Base-by-base conservation (phyloP, 2,888 invertebrate genomes). In the Eilema depressum region DNA sequence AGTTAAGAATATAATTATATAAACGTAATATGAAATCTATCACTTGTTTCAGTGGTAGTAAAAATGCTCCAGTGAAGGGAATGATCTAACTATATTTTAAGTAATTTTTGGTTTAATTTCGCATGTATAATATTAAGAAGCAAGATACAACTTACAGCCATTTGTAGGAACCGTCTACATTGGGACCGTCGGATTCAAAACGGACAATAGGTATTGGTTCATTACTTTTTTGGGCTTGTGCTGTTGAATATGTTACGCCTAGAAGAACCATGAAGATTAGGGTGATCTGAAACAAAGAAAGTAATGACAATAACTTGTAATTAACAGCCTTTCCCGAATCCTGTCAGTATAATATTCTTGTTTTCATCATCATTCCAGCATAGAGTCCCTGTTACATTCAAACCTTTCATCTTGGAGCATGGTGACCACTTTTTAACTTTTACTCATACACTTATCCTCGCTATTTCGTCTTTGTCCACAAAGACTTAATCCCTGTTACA, bases 141-240 rank as follows among this genome's bases (percentile, higher is more conserved):
- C 26, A 56, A 47, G 7, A 47, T 47, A 20, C 20, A 60, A 60
- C 37, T 90, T 88, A 95, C 95, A 94, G 87, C 96, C 96, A 97
- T 88, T 96, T 96, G 85, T 96, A 97, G 1, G 96, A 93, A 62
- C 96, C 97, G 79, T 97, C 96, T 20, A 94, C 93, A 82, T 96
- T 96, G 0, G 96, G 96, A 25, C 96, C 96, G 64, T 96, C 96
- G 53, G 95, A 96, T 83, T 96, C 96, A 76, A 93, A 96, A 68
- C 95, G 95, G 26, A 96, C 85, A 69, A 97, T 97, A 12, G 96
- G 96, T 65, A 96, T 96, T 11, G 95, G 96, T 12, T 96, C 93
- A 57, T 88, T 90, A 0, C 88, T 75, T 61, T 87, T 85, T 73
- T 88, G 89, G 56, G 88, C 89, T 11, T 86, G 86, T 20, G 88